Percentiles rank a stretch among this genome's conserved stretches.
These are phyloP conservation scores for Hydrocynus forskahlii DNA, from an alignment of 2,797 vertebrate species.

Conservation along the genomic window DNA sequence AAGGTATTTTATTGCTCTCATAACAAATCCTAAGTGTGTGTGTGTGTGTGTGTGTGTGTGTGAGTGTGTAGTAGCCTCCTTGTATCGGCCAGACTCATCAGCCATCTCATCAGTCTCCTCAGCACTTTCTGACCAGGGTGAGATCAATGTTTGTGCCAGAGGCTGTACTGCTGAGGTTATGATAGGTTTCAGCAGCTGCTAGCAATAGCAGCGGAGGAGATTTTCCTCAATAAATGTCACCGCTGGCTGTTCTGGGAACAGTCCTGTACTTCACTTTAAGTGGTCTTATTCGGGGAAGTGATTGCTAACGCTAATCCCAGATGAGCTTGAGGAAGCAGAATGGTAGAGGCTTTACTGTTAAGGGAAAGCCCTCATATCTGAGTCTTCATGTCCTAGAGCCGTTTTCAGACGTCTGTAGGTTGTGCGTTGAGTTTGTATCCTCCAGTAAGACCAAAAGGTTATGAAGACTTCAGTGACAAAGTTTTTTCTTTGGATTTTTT, in stretches of 20 bases:
- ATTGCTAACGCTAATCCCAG: constrained; percentile 21
- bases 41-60: constrained; percentile 23
- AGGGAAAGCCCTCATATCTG: neutral
- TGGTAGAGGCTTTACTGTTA: neutral
- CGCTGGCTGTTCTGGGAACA: constrained; percentile 36
- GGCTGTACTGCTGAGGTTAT: constrained; percentile 45
- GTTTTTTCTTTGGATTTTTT: neutral
- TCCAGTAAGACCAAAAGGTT: neutral
- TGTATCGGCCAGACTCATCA: constrained; percentile 19
- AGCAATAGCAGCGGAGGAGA: constrained; percentile 30
- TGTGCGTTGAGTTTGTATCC: neutral
- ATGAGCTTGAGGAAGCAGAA: constrained; percentile 9
- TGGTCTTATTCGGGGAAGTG: constrained; percentile 15
- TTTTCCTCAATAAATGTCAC: constrained; percentile 32
- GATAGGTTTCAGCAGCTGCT: constrained; percentile 41
- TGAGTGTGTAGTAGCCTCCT: constrained; percentile 20
- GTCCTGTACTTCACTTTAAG: constrained; percentile 21
- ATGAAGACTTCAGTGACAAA: neutral
- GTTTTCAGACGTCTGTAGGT: neutral
- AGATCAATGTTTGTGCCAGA: constrained; percentile 50
- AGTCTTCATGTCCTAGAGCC: neutral
- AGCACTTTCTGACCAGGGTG: constrained; percentile 34
- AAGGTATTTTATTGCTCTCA: neutral
- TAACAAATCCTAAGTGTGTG: neutral
- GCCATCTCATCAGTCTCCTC: constrained; percentile 43